Conservation (phyloP, 2,797 vertebrate species). For the Ficedula albicollis region DNA sequence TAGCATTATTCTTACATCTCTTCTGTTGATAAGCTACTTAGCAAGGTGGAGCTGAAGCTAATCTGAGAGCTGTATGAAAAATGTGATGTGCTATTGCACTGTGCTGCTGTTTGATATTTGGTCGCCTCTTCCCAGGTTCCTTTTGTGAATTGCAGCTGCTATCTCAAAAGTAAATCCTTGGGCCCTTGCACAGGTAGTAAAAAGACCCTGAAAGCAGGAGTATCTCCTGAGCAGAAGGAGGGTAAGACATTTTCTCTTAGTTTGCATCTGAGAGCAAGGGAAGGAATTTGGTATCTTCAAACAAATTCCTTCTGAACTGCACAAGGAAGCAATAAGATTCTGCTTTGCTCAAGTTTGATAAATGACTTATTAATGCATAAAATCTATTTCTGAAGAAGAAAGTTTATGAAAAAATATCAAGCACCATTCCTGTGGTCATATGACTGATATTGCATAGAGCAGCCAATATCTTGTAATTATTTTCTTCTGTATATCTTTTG, state of each 20-base stretch:
- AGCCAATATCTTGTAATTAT: conserved; percentile 37
- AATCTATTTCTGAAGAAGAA: conserved; percentile 21
- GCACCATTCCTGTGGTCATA: not conserved
- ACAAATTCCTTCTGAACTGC: not conserved
- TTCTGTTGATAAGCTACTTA: conserved; percentile 38
- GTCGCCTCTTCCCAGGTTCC: not conserved
- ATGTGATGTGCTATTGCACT: not conserved
- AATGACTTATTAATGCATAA: conserved; percentile 39
- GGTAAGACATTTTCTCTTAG: not conserved
- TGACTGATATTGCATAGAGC: conserved; percentile 4
- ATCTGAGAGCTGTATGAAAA: not conserved
- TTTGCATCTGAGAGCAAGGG: not conserved
- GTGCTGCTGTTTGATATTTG: not conserved
- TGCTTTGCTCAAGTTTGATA: not conserved
- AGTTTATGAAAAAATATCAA: conserved; percentile 1
- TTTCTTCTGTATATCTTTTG: conserved; percentile 15
- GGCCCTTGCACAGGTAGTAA: not conserved
- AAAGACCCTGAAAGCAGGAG: not conserved
- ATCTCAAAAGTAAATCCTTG: conserved; percentile 2
- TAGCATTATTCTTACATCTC: conserved; percentile 29
- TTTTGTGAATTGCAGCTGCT: not conserved
- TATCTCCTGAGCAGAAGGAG: not conserved
- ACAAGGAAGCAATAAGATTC: not conserved
- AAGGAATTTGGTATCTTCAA: not conserved
- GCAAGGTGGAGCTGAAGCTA: not conserved